Conservation (phyloP, 1,140 invertebrate species). For the Thaumatotibia leucotreta region DNA sequence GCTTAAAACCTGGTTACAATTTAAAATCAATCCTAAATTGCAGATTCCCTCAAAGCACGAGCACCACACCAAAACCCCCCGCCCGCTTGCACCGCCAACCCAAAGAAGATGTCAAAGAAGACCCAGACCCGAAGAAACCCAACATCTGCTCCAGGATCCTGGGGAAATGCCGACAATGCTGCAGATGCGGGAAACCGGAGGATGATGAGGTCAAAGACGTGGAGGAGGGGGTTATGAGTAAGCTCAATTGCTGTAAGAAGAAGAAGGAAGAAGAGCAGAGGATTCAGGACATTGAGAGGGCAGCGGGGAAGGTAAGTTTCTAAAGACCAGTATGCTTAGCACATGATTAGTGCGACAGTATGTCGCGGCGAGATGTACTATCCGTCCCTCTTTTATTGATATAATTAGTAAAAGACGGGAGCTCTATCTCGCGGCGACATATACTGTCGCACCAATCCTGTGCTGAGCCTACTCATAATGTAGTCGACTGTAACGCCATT, state of each 20-base stretch:
- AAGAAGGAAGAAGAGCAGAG: conserved; percentile 50
- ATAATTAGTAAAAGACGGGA: too few relatives aligned
- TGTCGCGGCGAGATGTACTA: too few relatives aligned
- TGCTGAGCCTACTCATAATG: too few relatives aligned
- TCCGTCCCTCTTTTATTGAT: too few relatives aligned
- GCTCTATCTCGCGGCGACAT: too few relatives aligned
- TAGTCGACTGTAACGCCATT: too few relatives aligned
- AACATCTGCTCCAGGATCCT: conserved; percentile 57
- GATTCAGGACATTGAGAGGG: conserved; percentile 37
- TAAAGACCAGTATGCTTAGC: too few relatives aligned
- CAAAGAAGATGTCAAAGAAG: conserved; percentile 30
- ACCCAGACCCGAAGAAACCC: conserved; percentile 31
- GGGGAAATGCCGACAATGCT: conserved; percentile 61
- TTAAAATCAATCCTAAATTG: neutral
- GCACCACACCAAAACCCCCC: conserved; percentile 62
- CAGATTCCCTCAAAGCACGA: conserved; percentile 69
- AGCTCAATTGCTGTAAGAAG: conserved; percentile 52
- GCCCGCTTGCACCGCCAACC: conserved; percentile 37
- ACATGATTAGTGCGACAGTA: too few relatives aligned
- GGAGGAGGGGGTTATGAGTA: conserved; percentile 38
- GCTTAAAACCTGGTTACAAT: neutral
- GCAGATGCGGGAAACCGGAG: conserved; percentile 50
- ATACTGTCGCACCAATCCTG: too few relatives aligned
- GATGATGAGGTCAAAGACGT: conserved; percentile 29
- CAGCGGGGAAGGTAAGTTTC: conserved; percentile 56